These are phyloP conservation scores for Hecatera dysodea DNA, from an alignment of 2,888 invertebrate species.

Conservation along the genomic window DNA sequence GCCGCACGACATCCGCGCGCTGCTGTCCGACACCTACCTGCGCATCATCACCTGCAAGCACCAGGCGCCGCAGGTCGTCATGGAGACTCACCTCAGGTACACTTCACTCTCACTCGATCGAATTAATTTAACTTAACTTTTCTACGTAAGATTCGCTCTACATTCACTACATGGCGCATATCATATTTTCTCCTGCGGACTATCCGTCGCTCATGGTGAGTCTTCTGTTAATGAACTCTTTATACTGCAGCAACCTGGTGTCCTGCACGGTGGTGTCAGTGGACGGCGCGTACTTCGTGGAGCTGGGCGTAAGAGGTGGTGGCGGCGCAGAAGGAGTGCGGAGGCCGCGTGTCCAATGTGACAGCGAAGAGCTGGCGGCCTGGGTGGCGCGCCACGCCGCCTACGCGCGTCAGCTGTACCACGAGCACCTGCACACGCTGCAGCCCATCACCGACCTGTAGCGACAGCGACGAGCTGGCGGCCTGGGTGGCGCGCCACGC, in stretches of 20 bases:
- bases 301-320: slow-evolving; percentile 92
- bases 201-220: not conserved
- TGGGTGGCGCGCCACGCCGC: slow-evolving; percentile 95
- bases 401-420: slow-evolving; percentile 96
- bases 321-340: slow-evolving; percentile 87
- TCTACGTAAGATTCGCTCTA: too few species aligned
- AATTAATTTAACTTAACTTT: too few species aligned
- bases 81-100: slow-evolving; percentile 92
- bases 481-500: slow-evolving; percentile 95
- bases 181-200: too few species aligned
- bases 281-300: slow-evolving; percentile 92
- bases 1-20: slow-evolving; percentile 95
- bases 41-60: slow-evolving; percentile 93
- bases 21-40: slow-evolving; percentile 94
- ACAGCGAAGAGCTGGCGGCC: slow-evolving; percentile 93
- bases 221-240: not conserved
- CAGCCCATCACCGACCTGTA: slow-evolving; percentile 67
- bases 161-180: too few species aligned
- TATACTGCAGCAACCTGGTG: slow-evolving; percentile 90
- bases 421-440: slow-evolving; percentile 95
- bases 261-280: slow-evolving; percentile 92
- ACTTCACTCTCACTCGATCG: too few species aligned
- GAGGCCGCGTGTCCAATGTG: slow-evolving; percentile 95
- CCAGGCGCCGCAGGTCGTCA: slow-evolving; percentile 89
- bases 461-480: slow-evolving; percentile 90